Evolutionary conservation across 2,113 vertebrate species (phyloP), one percentile per base, ranked within the genome.

Genomic region (Gallinago paraguaiae): DNA sequence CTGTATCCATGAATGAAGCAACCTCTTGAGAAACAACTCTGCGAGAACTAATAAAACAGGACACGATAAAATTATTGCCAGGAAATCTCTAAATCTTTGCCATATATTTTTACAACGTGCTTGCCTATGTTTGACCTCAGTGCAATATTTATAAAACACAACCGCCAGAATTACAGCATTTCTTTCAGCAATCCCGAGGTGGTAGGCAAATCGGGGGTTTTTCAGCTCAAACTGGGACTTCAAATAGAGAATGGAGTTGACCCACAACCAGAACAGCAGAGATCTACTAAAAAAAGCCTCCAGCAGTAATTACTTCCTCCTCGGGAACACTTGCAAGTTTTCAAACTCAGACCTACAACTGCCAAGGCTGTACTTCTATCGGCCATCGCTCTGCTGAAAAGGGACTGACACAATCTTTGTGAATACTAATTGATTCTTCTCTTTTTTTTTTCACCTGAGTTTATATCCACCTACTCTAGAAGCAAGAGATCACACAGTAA

Each of bases 11-110:
- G 46, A 93, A 96, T 88, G 93, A 94, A 96, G 92, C 13, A 70
- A 78, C 70, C 72, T 85, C 92, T n/a, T 50, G 82, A 97, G 92
- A 91, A 95, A 53, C 59, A 94, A 53, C 81, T 35, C 35, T 74
- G 39, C 8, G 65, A 91, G 91, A 70, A 63, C 89, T 92, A 90
- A 94, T 93, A 95, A 97, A 97, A 93, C 43, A 72, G 71, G 82
- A 82, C 72, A 68, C 2, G 30, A 61, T 77, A 83, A 94, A 97
- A 81, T 77, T 86, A 95, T 43, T 86, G 76, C 86, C 90, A 92
- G 89, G 94, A 90, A 90, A 82, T 87, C 94, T 85, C 91, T 67
- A 89, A 60, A 69, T 90, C 94, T 92, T 86, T 83, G 81, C 80
- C 72, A 51, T 51, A 17, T 79, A 92, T 88, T 97, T 97, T 97